Evolutionary conservation across 2,797 vertebrate genomes (phyloP).

Genomic region (Anguilla obscura): DNA sequence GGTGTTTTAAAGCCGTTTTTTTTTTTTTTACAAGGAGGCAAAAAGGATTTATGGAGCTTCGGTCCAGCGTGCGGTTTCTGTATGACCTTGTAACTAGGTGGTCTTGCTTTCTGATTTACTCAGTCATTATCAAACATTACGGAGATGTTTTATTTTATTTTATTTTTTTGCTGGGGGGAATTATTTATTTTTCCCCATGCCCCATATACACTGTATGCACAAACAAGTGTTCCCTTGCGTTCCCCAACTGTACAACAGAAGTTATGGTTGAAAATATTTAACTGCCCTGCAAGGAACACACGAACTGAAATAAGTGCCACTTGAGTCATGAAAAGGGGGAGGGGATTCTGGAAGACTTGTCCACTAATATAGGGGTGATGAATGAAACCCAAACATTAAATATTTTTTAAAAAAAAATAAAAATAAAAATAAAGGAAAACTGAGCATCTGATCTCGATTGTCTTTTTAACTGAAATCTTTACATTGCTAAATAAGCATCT

Average conservation of each 20-base stretch:
- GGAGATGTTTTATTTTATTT: background rate
- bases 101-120: conserved; percentile 65
- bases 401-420: no score
- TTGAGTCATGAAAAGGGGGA: background rate
- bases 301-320: background rate
- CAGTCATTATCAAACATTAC: conserved; percentile 66
- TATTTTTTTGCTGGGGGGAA: background rate
- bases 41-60: conserved; percentile 71
- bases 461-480: no score
- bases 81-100: conserved; percentile 66
- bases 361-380: background rate
- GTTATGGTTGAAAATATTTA: background rate
- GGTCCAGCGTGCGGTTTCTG: conserved; percentile 64
- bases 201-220: background rate
- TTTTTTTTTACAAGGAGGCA: conserved; percentile 64
- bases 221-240: background rate
- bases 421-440: background rate
- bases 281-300: background rate
- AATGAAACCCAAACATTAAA: no score
- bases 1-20: conserved; percentile 79
- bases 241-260: background rate
- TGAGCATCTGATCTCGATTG: background rate
- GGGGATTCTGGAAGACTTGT: background rate
- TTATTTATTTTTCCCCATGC: background rate
- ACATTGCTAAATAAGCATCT: no score